Evolutionary conservation across 2,113 vertebrate species (phyloP).

Genomic region (Cyanoliseus patagonus): DNA sequence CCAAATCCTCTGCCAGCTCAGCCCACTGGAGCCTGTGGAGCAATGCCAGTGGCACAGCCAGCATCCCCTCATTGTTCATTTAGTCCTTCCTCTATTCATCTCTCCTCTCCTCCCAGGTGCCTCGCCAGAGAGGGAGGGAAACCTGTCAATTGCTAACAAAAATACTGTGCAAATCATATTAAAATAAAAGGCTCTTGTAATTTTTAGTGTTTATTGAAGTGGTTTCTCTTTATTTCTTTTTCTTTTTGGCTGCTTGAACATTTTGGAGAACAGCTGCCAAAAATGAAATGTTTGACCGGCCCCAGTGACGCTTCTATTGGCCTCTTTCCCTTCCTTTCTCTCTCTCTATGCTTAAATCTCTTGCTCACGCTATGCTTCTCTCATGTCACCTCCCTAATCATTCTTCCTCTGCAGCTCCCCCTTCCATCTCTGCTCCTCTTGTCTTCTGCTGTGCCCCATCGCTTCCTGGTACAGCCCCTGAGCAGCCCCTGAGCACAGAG

Average conservation of each 20-base stretch:
- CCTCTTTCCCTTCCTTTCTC: slow-evolving; percentile 39
- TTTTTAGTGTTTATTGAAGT: slow-evolving; percentile 55
- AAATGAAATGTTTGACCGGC: slow-evolving; percentile 19
- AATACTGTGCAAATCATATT: slow-evolving; percentile 61
- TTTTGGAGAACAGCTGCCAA: slow-evolving; percentile 34
- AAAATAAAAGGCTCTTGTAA: slow-evolving; percentile 45
- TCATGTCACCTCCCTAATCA: not conserved
- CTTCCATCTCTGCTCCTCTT: rapidly evolving
- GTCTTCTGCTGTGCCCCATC: not conserved
- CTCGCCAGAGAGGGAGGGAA: slow-evolving; percentile 53
- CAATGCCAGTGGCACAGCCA: not conserved
- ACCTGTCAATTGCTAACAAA: slow-evolving; percentile 47
- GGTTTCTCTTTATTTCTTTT: slow-evolving; percentile 54
- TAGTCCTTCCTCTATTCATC: slow-evolving; percentile 22
- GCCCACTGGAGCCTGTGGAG: not conserved
- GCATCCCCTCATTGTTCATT: not conserved
- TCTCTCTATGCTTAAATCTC: not conserved
- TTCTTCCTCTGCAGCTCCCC: not conserved
- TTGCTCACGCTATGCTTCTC: not conserved
- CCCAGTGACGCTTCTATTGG: slow-evolving; percentile 21
- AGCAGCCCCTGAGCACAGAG: not conserved
- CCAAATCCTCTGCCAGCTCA: not conserved
- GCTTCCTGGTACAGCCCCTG: rapidly evolving
- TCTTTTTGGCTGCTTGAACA: not conserved
- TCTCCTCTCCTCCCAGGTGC: slow-evolving; percentile 37